Percentiles rank a stretch among this genome's conserved stretches.
Conservation (phyloP, 2,113 vertebrate genomes). For the Eptesicus fuscus region DNA sequence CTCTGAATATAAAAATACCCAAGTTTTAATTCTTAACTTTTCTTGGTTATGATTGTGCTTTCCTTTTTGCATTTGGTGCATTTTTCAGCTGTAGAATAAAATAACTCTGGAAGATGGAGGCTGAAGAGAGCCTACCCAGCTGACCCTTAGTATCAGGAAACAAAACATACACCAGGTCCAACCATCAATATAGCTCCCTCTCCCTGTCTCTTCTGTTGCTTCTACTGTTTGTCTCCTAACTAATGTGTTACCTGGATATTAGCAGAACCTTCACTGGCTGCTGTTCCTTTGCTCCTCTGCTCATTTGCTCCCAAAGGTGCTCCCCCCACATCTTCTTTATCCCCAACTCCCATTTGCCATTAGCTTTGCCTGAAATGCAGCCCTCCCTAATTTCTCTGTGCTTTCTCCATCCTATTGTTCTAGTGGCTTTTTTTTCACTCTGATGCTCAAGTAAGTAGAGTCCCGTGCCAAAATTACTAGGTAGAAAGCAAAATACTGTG, state of each 20-base stretch:
- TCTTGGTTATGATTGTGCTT: background rate
- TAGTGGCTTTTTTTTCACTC: background rate
- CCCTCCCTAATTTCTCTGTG: background rate
- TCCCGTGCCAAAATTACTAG: background rate
- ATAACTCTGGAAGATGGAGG: background rate
- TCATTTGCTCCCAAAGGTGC: background rate
- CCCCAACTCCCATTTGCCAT: background rate
- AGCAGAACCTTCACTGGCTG: background rate
- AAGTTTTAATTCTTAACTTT: background rate
- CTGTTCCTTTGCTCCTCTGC: background rate
- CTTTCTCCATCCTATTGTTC: background rate
- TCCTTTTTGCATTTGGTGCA: background rate
- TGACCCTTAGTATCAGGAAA: background rate
- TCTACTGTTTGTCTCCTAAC: background rate
- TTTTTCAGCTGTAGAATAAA: background rate
- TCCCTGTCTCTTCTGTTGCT: background rate
- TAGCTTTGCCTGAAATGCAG: background rate
- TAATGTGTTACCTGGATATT: background rate
- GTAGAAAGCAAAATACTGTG: background rate
- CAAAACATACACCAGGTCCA: background rate
- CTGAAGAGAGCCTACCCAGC: background rate
- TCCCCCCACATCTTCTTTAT: background rate
- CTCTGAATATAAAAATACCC: background rate
- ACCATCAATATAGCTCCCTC: background rate
- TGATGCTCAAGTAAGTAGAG: background rate